Conservation (phyloP, 2,113 vertebrate species). For the Vidua chalybeata region DNA sequence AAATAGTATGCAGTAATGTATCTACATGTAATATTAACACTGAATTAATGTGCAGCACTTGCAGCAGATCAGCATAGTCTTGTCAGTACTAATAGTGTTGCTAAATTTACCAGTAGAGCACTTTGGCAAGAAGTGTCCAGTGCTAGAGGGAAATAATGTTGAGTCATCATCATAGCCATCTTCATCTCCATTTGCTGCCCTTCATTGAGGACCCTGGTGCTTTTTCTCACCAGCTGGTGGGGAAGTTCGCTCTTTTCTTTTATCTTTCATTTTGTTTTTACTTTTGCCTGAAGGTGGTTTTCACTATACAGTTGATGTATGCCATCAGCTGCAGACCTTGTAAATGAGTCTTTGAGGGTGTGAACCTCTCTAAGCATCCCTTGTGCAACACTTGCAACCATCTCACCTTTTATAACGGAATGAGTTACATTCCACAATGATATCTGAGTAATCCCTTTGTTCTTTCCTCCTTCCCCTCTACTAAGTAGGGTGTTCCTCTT, state of each 20-base stretch:
- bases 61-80: not conserved
- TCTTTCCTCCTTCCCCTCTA: not conserved
- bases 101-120: not conserved
- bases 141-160: not conserved
- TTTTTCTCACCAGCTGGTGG: not conserved
- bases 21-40: not conserved
- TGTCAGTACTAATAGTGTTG: not conserved
- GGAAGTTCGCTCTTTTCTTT: not conserved
- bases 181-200: not conserved
- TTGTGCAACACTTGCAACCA: not conserved
- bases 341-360: not conserved
- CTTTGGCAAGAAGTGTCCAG: not conserved
- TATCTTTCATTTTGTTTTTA: not conserved
- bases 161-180: not conserved
- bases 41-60: not conserved
- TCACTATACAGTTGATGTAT: not conserved
- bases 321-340: not conserved
- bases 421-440: not conserved
- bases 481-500: not conserved
- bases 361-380: not conserved
- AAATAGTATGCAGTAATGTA: not conserved
- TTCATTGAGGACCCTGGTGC: not conserved
- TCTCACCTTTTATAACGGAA: not conserved
- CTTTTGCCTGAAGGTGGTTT: not conserved
- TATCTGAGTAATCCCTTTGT: not conserved